These are phyloP conservation scores for Astreopora myriophthalma DNA, from an alignment of 64 coral and sea anemone genomes.

Conservation along the genomic window DNA sequence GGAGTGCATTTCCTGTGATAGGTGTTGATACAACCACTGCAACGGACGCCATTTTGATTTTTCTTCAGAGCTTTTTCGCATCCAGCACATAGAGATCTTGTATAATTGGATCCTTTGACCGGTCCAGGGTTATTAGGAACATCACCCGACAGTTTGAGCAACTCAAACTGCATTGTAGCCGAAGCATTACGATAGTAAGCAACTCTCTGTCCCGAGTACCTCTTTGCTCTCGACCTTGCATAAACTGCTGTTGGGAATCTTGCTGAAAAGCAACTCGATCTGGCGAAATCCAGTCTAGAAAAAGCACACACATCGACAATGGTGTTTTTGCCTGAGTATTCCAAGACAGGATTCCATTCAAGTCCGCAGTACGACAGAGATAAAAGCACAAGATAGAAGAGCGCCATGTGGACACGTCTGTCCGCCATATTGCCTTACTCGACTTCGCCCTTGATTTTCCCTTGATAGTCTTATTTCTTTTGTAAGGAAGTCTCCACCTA, in stretches of 20 bases:
- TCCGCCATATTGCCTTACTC: background rate
- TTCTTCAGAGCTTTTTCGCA: background rate
- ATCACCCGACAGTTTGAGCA: conserved; percentile 1
- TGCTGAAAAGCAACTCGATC: background rate
- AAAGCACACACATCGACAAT: background rate
- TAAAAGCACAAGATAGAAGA: background rate
- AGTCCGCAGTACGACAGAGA: background rate
- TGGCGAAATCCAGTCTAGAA: background rate
- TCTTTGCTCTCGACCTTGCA: background rate
- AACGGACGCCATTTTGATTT: conserved; percentile 17
- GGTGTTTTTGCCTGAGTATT: background rate
- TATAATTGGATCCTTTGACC: background rate
- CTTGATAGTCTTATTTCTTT: no score
- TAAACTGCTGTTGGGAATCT: background rate
- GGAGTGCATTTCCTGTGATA: background rate
- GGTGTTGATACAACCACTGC: background rate
- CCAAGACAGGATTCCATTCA: background rate
- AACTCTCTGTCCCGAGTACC: background rate
- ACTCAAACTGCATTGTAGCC: background rate
- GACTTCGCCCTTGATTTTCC: no score
- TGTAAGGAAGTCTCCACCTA: no score
- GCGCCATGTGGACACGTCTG: background rate
- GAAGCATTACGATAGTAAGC: background rate
- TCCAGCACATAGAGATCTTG: background rate
- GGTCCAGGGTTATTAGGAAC: background rate